These are phyloP conservation scores for Distichodus sexfasciatus DNA, from an alignment of 2,797 vertebrate species.

Conservation along the genomic window DNA sequence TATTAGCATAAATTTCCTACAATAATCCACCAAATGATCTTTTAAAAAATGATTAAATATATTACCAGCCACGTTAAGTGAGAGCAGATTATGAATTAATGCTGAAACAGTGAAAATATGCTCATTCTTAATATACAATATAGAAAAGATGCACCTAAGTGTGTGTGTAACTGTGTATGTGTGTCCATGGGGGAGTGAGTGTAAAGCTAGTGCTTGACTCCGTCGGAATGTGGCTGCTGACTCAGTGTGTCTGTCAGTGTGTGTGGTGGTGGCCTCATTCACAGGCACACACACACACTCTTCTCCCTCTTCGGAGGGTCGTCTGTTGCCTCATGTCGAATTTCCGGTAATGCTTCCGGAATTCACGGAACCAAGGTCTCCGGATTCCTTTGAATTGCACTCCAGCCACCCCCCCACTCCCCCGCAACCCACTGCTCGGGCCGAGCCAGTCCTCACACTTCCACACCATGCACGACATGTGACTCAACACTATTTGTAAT, in stretches of 20 bases:
- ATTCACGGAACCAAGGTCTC: conserved; percentile 61
- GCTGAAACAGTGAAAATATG: background rate
- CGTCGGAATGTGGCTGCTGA: conserved; percentile 77
- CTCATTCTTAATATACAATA: background rate
- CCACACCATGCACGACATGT: conserved; percentile 23
- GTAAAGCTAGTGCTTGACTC: conserved; percentile 75
- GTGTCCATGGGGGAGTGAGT: conserved; percentile 52
- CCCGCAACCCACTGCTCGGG: conserved; percentile 47
- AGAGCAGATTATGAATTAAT: background rate
- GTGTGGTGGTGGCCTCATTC: conserved; percentile 59
- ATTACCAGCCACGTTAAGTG: background rate
- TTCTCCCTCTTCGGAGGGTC: conserved; percentile 39
- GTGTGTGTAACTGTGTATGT: conserved; percentile 4
- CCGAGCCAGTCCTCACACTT: conserved; percentile 30
- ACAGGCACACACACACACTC: conserved; percentile 66
- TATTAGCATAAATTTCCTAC: conserved; percentile 1
- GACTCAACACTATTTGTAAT: conserved; percentile 26
- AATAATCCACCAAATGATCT: background rate
- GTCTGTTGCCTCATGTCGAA: conserved; percentile 69
- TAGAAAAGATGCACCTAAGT: conserved; percentile 4
- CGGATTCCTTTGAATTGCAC: conserved; percentile 52
- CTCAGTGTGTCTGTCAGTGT: conserved; percentile 74
- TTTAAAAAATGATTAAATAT: conserved; percentile 15
- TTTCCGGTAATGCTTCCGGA: conserved; percentile 67
- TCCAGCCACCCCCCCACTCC: too few relatives aligned